Evolutionary conservation across 1,140 invertebrate species (phyloP).

Genomic region (Pseudomyrmex dendroicus): DNA sequence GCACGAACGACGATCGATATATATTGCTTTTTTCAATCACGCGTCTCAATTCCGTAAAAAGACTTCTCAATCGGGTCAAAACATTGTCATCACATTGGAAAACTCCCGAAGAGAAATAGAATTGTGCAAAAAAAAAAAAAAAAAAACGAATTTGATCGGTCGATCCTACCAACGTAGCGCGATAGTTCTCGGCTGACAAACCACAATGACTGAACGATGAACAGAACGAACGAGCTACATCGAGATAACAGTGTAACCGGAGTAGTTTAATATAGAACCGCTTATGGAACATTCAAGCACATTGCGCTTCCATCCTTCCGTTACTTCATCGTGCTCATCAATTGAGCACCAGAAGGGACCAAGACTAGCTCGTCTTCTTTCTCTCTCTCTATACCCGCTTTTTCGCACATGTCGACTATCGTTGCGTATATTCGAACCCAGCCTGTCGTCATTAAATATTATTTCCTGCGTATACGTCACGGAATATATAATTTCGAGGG

Average conservation of each 20-base stretch:
- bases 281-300: slow-evolving; percentile 73
- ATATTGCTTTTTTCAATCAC: background rate
- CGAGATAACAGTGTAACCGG: slow-evolving; percentile 63
- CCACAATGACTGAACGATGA: slow-evolving; percentile 66
- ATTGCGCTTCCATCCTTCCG: slow-evolving; percentile 79
- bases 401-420: slow-evolving; percentile 53
- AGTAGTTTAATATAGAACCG: slow-evolving; percentile 77
- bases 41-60: background rate
- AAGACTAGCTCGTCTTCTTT: slow-evolving; percentile 59
- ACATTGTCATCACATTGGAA: slow-evolving; percentile 24
- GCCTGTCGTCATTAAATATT: slow-evolving; percentile 73
- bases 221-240: slow-evolving; percentile 70
- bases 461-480: slow-evolving; percentile 74
- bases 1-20: background rate
- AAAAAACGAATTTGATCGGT: background rate
- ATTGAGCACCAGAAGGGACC: slow-evolving; percentile 74
- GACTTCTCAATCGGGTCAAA: slow-evolving; percentile 17
- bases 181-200: slow-evolving; percentile 58
- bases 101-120: background rate
- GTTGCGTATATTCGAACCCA: slow-evolving; percentile 59
- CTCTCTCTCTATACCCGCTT: slow-evolving; percentile 36
- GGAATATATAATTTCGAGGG: slow-evolving; percentile 71
- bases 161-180: slow-evolving; percentile 7
- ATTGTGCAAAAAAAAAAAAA: slow-evolving; percentile 10
- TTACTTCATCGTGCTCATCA: slow-evolving; percentile 80